Evolutionary conservation across 2,797 vertebrate genomes (phyloP), one percentile per base, ranked within the genome.

Genomic region (Lutjanus argentimaculatus): DNA sequence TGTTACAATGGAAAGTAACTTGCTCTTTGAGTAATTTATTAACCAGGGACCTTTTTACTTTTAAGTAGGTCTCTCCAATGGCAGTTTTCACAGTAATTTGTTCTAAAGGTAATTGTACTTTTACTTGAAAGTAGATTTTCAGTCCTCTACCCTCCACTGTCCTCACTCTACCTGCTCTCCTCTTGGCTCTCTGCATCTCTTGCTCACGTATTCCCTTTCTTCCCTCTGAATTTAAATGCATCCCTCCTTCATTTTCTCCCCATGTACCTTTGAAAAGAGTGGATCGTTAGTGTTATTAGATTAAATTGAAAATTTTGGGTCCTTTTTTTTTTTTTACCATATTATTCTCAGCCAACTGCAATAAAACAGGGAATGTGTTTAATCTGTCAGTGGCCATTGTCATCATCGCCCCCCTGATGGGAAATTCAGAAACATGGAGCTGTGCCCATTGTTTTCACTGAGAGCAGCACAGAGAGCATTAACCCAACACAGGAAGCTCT

Each of bases 361-460:
- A 61, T 82, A 22, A 83, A 89, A 70, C 62, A 61, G 48, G 19
- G 66, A 82, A 80, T 68, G 77, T 73, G 83, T 89, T 89, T 83
- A 81, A 88, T 90, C 70, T 88, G 77, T 90, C 85, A 63, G 72
- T 66, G 46, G 77, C 67, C 80, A 82, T 87, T 88, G 71, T 88
- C 79, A 72, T 86, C 69, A 72, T 56, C 25, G 52, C 46, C 66
- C 49, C 75, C 71, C 71, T 63, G 55, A 77, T 77, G 77, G 69
- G 73, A 75, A 59, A 82, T 75, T 85, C 76, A 79, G 66, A 85
- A 87, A 81, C 79, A 63, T 73, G 62, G 82, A 72, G 75, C 61
- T 49, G 66, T 81, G 83, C 80, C 82, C 72, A 82, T 89, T 90
- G 85, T 89, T 90, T 89, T 88, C 84, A 80, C 57, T 56, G 71